These are phyloP conservation scores for Eupeodes latifasciatus DNA, from an alignment of 2,888 invertebrate species.

Conservation along the genomic window DNA sequence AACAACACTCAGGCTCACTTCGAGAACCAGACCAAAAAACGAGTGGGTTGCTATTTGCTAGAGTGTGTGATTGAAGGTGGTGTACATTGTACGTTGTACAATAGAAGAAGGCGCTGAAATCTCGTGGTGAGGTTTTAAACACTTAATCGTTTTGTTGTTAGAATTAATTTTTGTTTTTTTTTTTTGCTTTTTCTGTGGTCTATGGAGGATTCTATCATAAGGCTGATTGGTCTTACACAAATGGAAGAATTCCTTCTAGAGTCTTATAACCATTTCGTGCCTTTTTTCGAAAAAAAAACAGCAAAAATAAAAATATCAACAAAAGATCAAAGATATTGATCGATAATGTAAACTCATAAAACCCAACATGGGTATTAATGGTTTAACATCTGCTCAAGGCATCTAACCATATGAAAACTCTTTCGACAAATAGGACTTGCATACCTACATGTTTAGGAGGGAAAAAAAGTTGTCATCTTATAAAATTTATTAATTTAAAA, in stretches of 20 bases:
- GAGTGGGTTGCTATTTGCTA: neutral
- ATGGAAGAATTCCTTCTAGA: constrained; percentile 10
- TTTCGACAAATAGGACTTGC: constrained; percentile 37
- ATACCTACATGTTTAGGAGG: too few species aligned
- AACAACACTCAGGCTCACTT: constrained; percentile 25
- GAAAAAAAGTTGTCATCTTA: neutral
- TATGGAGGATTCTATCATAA: constrained; percentile 14
- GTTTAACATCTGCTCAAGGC: constrained; percentile 44
- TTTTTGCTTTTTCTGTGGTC: too few species aligned
- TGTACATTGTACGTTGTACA: neutral
- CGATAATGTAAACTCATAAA: constrained; percentile 58
- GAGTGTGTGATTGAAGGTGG: constrained; percentile 46
- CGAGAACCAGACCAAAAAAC: neutral
- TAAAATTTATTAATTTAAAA: constrained; percentile 47
- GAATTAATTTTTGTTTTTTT: constrained; percentile 28
- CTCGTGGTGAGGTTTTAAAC: constrained; percentile 52
- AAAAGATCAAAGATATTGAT: constrained; percentile 44
- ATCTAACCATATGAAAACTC: constrained; percentile 40
- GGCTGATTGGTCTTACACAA: neutral
- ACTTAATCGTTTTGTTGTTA: constrained; percentile 55
- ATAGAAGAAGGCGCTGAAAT: constrained; percentile 15
- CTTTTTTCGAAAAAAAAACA: neutral
- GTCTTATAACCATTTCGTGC: neutral
- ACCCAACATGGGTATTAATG: constrained; percentile 50
- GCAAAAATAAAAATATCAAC: constrained; percentile 13